Evolutionary conservation across 1,140 invertebrate genomes (phyloP), one percentile per base, ranked within the genome.

Genomic region (Apis laboriosa): DNA sequence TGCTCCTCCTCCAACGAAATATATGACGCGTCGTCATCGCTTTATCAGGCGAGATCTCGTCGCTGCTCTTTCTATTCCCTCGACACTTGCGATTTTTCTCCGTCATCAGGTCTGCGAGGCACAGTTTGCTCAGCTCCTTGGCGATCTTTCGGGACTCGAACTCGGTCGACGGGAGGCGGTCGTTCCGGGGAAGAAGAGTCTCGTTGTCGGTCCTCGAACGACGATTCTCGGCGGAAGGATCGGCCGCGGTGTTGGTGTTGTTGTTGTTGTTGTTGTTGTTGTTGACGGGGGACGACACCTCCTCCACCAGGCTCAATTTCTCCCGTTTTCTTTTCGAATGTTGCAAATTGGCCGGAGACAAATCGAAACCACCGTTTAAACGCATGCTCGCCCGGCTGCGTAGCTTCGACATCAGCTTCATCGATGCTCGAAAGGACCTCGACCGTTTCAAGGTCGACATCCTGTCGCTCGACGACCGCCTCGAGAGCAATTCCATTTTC

Each of bases 391-490:
- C 88, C 71, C 91, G 92, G 55, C 78, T 90, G 0, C 91, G 89
- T 15, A 94, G 92, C 66, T 93, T 93, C 9, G 93, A 91, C 84
- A 97, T 95, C 82, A 96, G 92, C 84, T 96, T 95, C 67, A 97
- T 92, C 58, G 97, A 97, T 60, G 96, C 96, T 78, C 97, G 95
- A 86, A 97, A 96, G 58, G 96, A 97, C 86, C 96, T 95, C 82
- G 96, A 96, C 84, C 96, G 95, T 60, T 96, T 95, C 83, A 96
- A 92, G 49, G 88, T 92, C 28, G 91, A 90, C 56, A 90, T 86
- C 64, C 90, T 83, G 76, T 86, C 80, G 76, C 51, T 86, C 43
- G 86, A 83, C 24, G 79, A 86, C 64, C 90, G 88, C 49, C 87
- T 89, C 64, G 87, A 85, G 15, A 90, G 87, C 68, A 93, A 79